These are phyloP conservation scores for Tyrophagus putrescentiae DNA, from an alignment of 1,140 invertebrate species.

Conservation along the genomic window DNA sequence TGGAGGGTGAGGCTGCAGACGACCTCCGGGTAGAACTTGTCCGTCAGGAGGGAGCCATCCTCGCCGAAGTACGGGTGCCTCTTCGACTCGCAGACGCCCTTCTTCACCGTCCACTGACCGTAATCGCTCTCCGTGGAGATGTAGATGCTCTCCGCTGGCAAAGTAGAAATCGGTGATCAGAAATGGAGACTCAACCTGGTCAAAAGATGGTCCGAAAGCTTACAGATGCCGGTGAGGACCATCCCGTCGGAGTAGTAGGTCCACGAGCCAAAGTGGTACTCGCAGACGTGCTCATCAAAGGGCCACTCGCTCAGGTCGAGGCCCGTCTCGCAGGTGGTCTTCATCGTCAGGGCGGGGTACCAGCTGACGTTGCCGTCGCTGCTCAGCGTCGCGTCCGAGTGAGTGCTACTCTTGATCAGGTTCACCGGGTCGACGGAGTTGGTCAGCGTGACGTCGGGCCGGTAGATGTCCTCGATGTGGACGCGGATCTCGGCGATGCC, in stretches of 20 bases:
- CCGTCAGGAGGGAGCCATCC: too few relatives aligned
- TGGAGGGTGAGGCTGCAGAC: not conserved
- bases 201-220: not conserved
- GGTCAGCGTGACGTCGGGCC: not conserved
- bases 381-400: not conserved
- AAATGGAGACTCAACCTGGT: not conserved
- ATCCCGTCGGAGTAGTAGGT: not conserved
- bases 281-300: not conserved
- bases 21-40: not conserved
- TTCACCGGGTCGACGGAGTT: not conserved
- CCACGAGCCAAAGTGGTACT: not conserved
- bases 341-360: not conserved
- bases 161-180: not conserved
- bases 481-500: not conserved
- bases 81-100: too few relatives aligned
- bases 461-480: not conserved
- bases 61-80: too few relatives aligned
- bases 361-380: not conserved
- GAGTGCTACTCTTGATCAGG: not conserved
- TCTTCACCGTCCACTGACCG: not conserved
- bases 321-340: not conserved
- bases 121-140: not conserved
- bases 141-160: not conserved
- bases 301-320: not conserved
- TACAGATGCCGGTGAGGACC: not conserved